Base-by-base conservation (phyloP, 2,113 vertebrate genomes). In the Cichladusa arquata region DNA sequence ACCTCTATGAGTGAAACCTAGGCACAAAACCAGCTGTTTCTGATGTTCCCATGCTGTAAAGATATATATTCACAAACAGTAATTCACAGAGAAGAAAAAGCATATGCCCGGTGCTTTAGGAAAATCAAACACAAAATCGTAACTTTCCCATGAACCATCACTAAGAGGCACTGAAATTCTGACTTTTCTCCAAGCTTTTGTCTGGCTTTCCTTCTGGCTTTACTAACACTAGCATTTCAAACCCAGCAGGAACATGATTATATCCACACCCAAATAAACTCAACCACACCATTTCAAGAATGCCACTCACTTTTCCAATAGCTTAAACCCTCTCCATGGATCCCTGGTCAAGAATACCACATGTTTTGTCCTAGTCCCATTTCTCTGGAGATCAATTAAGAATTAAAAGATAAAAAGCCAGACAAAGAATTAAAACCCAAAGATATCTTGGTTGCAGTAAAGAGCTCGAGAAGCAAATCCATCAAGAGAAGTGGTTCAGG, bases 201-300 rank as follows among this genome's bases (percentile, higher is more conserved):
- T 94, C 92, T 95, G 86, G 90, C 88, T 94, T 92, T 64, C 71
- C 87, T 94, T 67, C 78, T 91, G 84, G 91, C 87, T 93, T 92
- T 91, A 67, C 94, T 74, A 90, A 92, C 94, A 96, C 85, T 9
- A 78, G 72, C 72, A 88, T 96, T 97, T 96, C 92, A 97, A 81
- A 74, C 90, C 70, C 93, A 84, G 92, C 92, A 88, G 95, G 92
- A 95, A 77, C 72, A 83, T 5, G 56, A 95, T 66, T 83, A 51
- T 38, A 88, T 83, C 88, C 92, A 91, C 95, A 93, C 90, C 88
- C 94, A 88, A 94, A 92, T 64, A 90, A 94, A 92, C 0, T 0
- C 88, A 90, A 48, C 82, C 92, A 56, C 34, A 56, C 34, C 47
- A 80, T 22, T 90, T 80, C 53, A 60, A 81, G 67, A 90, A 72